Evolutionary conservation across 2,113 vertebrate genomes (phyloP).

Genomic region (Emydocephalus ijimae): DNA sequence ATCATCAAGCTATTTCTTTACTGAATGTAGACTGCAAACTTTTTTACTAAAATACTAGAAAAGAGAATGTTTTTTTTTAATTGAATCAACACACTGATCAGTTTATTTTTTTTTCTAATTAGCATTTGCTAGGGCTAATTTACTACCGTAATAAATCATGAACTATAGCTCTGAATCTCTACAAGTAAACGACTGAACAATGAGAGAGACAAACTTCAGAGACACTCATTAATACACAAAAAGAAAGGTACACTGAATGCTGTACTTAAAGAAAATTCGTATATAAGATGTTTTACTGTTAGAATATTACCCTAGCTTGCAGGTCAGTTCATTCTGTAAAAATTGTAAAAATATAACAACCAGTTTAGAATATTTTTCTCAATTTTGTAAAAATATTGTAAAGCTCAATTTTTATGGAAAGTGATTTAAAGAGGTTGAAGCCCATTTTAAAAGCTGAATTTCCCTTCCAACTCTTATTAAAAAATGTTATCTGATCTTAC

Average conservation of each 20-base stretch:
- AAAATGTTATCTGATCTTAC: background rate
- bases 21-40: background rate
- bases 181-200: background rate
- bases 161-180: background rate
- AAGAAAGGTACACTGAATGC: background rate
- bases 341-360: background rate
- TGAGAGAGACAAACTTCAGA: background rate
- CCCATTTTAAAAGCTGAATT: background rate
- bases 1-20: background rate
- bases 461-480: background rate
- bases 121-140: background rate
- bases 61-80: background rate
- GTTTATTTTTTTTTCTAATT: background rate
- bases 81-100: background rate
- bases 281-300: background rate
- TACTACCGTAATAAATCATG: background rate
- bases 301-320: background rate
- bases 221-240: background rate
- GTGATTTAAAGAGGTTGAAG: background rate
- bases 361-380: background rate
- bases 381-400: background rate
- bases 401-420: background rate
- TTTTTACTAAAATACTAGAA: background rate
- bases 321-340: background rate
- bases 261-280: background rate